Evolutionary conservation across 2,888 invertebrate species (phyloP).

Genomic region (Lapara coniferarum): DNA sequence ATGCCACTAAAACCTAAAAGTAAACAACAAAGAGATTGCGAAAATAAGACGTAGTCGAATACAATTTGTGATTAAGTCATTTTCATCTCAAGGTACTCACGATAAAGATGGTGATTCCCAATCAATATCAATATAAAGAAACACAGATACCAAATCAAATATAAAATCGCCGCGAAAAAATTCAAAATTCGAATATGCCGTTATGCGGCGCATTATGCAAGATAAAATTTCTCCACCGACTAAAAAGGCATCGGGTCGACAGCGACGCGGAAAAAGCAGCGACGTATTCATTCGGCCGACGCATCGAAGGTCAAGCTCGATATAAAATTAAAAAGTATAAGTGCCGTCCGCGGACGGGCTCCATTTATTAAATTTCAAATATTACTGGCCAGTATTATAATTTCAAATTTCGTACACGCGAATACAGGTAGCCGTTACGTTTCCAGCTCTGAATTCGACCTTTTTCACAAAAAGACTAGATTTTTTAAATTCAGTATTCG

Average conservation of each 20-base stretch:
- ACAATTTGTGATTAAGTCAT: neutral
- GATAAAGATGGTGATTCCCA: neutral
- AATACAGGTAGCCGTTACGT: slow-evolving; percentile 30
- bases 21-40: neutral
- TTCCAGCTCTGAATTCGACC: slow-evolving; percentile 24
- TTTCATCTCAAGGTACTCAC: neutral
- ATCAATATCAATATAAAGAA: neutral
- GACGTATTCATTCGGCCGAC: slow-evolving; percentile 74
- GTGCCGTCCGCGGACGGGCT: slow-evolving; percentile 59
- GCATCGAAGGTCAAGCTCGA: slow-evolving; percentile 77
- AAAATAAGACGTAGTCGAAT: neutral
- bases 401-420: slow-evolving; percentile 65
- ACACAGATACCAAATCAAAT: slow-evolving; percentile 37
- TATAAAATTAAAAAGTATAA: slow-evolving; percentile 83
- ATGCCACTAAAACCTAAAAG: slow-evolving; percentile 5
- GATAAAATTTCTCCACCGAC: slow-evolving; percentile 41
- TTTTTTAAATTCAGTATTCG: slow-evolving; percentile 22
- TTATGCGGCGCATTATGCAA: slow-evolving; percentile 45
- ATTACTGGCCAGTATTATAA: slow-evolving; percentile 75
- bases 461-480: slow-evolving; percentile 13
- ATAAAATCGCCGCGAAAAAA: slow-evolving; percentile 34
- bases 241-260: slow-evolving; percentile 58
- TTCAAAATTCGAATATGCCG: slow-evolving; percentile 37
- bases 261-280: slow-evolving; percentile 54
- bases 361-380: slow-evolving; percentile 81